These are phyloP conservation scores for Chloroclystis v-ata DNA, from an alignment of 2,888 invertebrate genomes.

Conservation along the genomic window DNA sequence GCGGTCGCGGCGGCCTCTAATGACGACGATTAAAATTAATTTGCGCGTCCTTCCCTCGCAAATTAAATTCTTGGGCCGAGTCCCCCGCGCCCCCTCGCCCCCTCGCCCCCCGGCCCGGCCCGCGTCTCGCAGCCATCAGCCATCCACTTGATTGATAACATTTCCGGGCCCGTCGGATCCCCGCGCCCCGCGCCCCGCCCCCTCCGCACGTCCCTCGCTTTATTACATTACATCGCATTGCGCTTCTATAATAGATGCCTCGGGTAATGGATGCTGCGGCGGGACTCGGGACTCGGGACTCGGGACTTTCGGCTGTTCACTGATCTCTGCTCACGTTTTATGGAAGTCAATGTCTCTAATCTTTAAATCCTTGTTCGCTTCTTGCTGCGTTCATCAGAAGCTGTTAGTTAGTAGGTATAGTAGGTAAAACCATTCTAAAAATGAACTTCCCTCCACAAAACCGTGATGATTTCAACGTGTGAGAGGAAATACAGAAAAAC, in stretches of 20 bases:
- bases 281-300: conserved; percentile 19
- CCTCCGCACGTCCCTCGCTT: neutral
- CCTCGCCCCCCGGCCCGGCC: conserved; percentile 23
- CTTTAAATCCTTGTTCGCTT: too few species aligned
- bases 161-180: conserved; percentile 29
- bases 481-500: too few species aligned
- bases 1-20: conserved; percentile 41
- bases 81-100: conserved; percentile 7
- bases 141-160: conserved; percentile 48
- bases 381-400: too few species aligned
- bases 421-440: too few species aligned
- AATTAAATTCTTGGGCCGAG: conserved; percentile 60
- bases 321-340: too few species aligned
- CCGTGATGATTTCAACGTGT: too few species aligned
- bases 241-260: too few species aligned
- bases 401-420: too few species aligned
- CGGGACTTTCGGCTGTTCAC: too few species aligned
- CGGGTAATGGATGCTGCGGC: conserved; percentile 11
- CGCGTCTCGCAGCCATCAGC: conserved; percentile 37
- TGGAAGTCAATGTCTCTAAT: too few species aligned
- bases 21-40: conserved; percentile 75
- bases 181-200: neutral
- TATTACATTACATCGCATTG: neutral
- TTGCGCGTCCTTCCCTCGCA: conserved; percentile 52
- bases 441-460: too few species aligned